These are phyloP conservation scores for Panthera tigris DNA, from an alignment of 2,113 vertebrate genomes.

Conservation along the genomic window DNA sequence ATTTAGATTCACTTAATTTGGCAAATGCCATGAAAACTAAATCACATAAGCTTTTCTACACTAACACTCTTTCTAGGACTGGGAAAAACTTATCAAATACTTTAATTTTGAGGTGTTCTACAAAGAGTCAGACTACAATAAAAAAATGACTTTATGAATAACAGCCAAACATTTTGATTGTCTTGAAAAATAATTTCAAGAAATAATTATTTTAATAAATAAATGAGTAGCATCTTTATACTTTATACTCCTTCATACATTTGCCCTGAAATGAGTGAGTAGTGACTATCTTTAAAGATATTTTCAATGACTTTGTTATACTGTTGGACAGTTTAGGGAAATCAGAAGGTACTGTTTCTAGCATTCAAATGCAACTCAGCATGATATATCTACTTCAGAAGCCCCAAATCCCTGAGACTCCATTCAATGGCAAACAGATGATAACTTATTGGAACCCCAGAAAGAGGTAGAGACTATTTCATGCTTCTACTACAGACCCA, in stretches of 20 bases:
- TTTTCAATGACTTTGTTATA: not conserved
- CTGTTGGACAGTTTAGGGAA: not conserved
- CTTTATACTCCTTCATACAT: not conserved
- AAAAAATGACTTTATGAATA: not conserved
- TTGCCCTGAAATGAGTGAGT: not conserved
- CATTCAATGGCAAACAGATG: not conserved
- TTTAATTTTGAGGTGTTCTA: slow-evolving; percentile 14
- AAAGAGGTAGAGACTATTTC: not conserved
- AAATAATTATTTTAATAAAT: not conserved
- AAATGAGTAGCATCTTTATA: not conserved
- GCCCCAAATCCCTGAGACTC: not conserved
- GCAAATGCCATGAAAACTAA: slow-evolving; percentile 24
- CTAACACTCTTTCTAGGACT: not conserved
- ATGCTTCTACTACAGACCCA: not conserved
- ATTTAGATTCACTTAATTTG: slow-evolving; percentile 36
- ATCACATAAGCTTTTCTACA: not conserved
- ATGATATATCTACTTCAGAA: not conserved
- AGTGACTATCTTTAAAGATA: not conserved
- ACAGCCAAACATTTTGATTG: not conserved
- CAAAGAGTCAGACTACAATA: not conserved
- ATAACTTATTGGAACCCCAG: not conserved
- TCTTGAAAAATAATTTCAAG: not conserved
- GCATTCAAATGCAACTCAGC: not conserved
- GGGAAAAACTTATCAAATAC: not conserved
- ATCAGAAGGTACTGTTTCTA: not conserved